Percentiles rank a stretch among this genome's conserved stretches.
These are phyloP conservation scores for Sceliomorpha sp. DNA, from an alignment of 2,888 invertebrate genomes.

Conservation along the genomic window DNA sequence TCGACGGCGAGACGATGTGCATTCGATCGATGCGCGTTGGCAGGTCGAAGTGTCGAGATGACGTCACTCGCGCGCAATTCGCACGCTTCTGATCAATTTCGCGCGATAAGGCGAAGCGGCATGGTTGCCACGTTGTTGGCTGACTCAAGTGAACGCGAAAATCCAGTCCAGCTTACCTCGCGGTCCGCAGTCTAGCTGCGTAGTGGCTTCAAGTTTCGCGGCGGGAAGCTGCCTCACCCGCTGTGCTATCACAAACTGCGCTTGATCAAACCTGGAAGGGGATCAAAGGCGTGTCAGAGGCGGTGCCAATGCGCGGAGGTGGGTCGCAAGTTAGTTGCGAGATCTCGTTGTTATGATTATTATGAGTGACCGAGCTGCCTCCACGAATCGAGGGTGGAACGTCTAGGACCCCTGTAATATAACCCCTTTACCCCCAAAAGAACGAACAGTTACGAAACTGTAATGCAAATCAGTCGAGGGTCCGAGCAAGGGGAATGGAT, in stretches of 20 bases:
- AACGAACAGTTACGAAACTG: constrained; percentile 74
- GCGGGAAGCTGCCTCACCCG: constrained; percentile 59
- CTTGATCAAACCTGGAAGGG: constrained; percentile 57
- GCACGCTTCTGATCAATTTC: neutral
- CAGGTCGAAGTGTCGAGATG: no score
- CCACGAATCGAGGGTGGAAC: constrained; percentile 68
- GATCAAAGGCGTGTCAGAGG: constrained; percentile 71
- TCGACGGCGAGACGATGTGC: no score
- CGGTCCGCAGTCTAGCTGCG: constrained; percentile 80
- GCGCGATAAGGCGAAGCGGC: constrained; percentile 47
- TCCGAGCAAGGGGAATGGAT: constrained; percentile 54
- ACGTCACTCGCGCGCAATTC: no score
- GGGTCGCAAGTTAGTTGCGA: constrained; percentile 77
- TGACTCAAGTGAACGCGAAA: constrained; percentile 61
- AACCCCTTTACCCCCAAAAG: constrained; percentile 65
- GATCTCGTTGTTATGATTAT: constrained; percentile 79
- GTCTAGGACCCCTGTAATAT: constrained; percentile 63
- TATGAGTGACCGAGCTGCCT: constrained; percentile 78
- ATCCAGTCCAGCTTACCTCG: constrained; percentile 71
- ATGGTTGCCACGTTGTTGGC: constrained; percentile 71
- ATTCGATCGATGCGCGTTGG: no score
- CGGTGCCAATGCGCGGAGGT: constrained; percentile 78
- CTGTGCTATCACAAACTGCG: constrained; percentile 55
- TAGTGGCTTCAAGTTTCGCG: constrained; percentile 70
- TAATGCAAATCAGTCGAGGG: constrained; percentile 73